Base-by-base conservation (phyloP, 1,140 invertebrate species). In the Patella vulgata region DNA sequence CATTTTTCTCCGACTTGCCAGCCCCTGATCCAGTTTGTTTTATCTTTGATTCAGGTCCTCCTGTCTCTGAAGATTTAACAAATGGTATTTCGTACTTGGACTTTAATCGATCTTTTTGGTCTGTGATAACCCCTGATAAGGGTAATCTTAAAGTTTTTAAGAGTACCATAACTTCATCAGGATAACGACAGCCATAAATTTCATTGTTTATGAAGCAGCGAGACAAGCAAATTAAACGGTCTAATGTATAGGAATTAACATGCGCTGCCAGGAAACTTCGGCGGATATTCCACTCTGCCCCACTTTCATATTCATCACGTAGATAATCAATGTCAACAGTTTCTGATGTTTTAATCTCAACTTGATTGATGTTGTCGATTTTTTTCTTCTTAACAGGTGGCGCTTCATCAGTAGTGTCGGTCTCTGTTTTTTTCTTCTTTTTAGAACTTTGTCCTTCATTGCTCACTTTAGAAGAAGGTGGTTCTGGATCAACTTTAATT, bases 161-260 rank as follows among this genome's bases (percentile, higher is more conserved):
- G 6, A 36, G 5, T 36, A 36, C 5, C 94, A 95, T 95, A 0
- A 92, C 92, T 69, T 90, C 87, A 40, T 85, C 77, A 25, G 92
- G 92, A 85, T 95, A 95, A 73, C 88, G 89, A 86, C 92, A 94
- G 43, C 92, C 92, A 72, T 95, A 85, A 55, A 93, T 88, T 80
- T 94, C 92, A 40, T 94, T 87, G 80, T 95, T 95, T 0, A 89
- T 87, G 76, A 93, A 94, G 12, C 92, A 91, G 84, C 91, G 89
- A 14, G 92, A 91, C 54, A 94, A 85, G 82, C 92, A 94, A 36
- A 94, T 86, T 11, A 95, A 82, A 66, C 90, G 86, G 46, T 93
- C 89, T 27, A 53, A 27, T 0, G 89, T 83, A 82, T 90, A 93
- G 70, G 88, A 88, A 19, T 89, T 84, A 73, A 90, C 89, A 82